A percentile compares a stretch with the other conserved stretches of the same genome.
phyloP scores from a whole-genome alignment of 2,113 vertebrate species.

The Chloebia gouldiae region DNA sequence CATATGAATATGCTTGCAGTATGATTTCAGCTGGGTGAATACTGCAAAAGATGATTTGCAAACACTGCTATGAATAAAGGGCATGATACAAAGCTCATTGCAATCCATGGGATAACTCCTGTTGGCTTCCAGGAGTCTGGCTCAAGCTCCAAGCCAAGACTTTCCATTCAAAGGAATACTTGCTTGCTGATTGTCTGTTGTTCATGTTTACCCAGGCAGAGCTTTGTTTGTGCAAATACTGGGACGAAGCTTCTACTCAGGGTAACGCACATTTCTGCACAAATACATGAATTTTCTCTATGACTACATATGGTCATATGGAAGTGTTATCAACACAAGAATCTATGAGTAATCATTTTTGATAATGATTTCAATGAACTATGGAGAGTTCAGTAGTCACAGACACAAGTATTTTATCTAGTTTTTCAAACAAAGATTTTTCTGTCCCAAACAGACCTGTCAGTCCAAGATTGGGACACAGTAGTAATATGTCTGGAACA shows the following conservation, averaged over 20 bases:
- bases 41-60: constrained; percentile 64
- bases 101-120: background rate
- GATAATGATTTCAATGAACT: background rate
- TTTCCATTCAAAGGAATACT: constrained; percentile 27
- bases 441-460: background rate
- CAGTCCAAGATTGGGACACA: background rate
- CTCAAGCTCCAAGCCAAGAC: constrained; percentile 10
- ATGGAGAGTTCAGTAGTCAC: background rate
- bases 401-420: background rate
- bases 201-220: background rate
- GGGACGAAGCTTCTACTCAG: background rate
- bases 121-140: constrained; percentile 6
- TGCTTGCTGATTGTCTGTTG: background rate
- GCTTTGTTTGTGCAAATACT: constrained; percentile 4
- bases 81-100: constrained; percentile 16
- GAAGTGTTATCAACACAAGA: constrained; percentile 8
- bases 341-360: constrained; percentile 27
- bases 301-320: constrained; percentile 21
- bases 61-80: constrained; percentile 48
- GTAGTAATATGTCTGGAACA: background rate
- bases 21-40: constrained; percentile 63
- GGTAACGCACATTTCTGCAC: background rate
- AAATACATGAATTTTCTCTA: background rate
- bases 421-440: background rate
- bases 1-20: constrained; percentile 64